These are phyloP conservation scores for Stomatorhinus walkeri DNA, from an alignment of 2,797 vertebrate species.

Conservation along the genomic window DNA sequence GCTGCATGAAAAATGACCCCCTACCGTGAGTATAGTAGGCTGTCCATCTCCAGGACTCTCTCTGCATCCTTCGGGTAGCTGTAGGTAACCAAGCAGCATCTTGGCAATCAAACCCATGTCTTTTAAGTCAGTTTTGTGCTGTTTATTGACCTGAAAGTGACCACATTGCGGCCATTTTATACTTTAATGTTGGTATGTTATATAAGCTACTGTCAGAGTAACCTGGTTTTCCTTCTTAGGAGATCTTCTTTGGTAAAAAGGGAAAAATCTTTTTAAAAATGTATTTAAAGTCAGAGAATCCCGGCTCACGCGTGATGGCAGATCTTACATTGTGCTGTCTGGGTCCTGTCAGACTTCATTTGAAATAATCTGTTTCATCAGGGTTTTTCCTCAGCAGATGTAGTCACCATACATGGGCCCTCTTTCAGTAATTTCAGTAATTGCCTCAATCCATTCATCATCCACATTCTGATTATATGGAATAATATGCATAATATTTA, in stretches of 20 bases:
- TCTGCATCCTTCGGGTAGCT: background rate
- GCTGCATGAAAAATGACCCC: slow-evolving; percentile 80
- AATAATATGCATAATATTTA: background rate
- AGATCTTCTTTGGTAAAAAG: background rate
- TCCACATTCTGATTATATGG: background rate
- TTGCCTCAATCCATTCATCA: background rate
- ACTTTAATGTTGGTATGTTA: background rate
- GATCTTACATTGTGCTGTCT: background rate
- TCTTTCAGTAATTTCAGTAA: background rate
- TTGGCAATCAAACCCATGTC: background rate
- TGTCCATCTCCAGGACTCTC: background rate
- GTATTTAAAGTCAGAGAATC: background rate
- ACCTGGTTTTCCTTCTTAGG: background rate
- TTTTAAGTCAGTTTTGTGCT: background rate
- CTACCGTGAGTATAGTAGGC: slow-evolving; percentile 73
- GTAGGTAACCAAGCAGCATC: background rate
- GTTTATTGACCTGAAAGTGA: background rate
- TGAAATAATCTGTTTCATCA: background rate
- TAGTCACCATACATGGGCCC: background rate
- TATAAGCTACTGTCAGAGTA: background rate
- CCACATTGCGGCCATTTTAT: background rate
- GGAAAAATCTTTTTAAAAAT: slow-evolving; percentile 5
- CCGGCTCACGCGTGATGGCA: background rate
- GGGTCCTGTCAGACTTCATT: background rate
- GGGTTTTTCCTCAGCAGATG: background rate